These are phyloP conservation scores for Diabrotica virgifera DNA, from an alignment of 1,140 invertebrate species.

Conservation along the genomic window DNA sequence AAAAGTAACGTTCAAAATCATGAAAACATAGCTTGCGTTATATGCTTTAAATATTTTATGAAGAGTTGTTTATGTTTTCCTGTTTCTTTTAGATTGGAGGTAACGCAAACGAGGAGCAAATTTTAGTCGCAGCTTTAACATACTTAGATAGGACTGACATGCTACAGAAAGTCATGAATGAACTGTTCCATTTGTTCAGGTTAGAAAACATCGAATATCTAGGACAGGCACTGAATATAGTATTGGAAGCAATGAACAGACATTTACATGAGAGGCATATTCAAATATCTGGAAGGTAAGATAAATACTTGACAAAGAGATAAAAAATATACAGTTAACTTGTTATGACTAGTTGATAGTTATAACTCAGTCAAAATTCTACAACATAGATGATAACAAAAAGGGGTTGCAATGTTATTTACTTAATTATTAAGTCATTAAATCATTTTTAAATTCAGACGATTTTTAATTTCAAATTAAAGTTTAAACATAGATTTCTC, in stretches of 20 bases:
- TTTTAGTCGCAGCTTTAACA: slow-evolving; percentile 74
- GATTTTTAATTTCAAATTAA: no score
- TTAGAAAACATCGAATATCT: slow-evolving; percentile 72
- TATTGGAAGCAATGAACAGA: slow-evolving; percentile 82
- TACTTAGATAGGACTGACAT: slow-evolving; percentile 79
- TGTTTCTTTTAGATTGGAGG: slow-evolving; percentile 69
- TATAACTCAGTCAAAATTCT: no score
- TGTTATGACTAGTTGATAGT: no score
- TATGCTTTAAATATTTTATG: neutral
- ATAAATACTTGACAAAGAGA: no score
- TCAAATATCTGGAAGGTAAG: slow-evolving; percentile 87
- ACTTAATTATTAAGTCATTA: no score
- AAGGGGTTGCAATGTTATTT: no score
- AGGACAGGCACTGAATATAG: slow-evolving; percentile 69
- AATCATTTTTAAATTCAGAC: no score
- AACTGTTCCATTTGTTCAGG: slow-evolving; percentile 87
- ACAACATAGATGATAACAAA: no score
- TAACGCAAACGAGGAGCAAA: slow-evolving; percentile 87
- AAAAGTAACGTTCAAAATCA: no score
- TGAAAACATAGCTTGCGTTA: no score
- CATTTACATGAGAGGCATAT: slow-evolving; percentile 82
- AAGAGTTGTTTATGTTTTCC: slow-evolving; percentile 7
- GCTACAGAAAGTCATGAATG: slow-evolving; percentile 82
- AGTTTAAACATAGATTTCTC: no score
- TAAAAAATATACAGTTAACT: no score